phyloP scores from a whole-genome alignment of 2,797 vertebrate species.

The Numenius phaeopus region DNA sequence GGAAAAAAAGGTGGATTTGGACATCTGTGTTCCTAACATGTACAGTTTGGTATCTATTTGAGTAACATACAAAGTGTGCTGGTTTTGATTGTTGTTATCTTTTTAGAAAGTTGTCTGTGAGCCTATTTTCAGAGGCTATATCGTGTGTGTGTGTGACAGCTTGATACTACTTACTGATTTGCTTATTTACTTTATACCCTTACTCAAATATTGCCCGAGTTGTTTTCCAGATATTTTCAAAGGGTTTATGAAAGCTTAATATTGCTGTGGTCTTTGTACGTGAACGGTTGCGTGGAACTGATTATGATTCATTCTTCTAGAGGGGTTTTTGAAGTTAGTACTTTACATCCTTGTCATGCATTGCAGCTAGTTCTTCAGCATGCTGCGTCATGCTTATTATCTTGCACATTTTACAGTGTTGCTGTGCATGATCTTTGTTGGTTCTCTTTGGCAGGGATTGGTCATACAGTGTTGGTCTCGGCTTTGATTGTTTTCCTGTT shows the following conservation, averaged over 20 bases:
- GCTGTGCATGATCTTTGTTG: neutral
- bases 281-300: neutral
- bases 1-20: neutral
- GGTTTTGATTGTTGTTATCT: neutral
- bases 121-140: neutral
- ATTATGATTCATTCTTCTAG: neutral
- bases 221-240: neutral
- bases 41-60: neutral
- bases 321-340: neutral
- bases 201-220: neutral
- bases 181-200: neutral
- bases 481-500: neutral
- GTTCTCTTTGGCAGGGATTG: neutral
- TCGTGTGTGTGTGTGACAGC: neutral
- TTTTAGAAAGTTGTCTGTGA: neutral
- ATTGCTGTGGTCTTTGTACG: neutral
- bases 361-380: neutral
- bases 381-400: neutral
- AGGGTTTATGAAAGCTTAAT: neutral
- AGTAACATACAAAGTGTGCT: neutral
- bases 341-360: neutral
- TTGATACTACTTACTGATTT: neutral
- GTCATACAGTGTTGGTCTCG: neutral
- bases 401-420: neutral
- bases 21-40: neutral